Evolutionary conservation across 2,113 vertebrate genomes (phyloP).

Genomic region (Semnopithecus entellus): DNA sequence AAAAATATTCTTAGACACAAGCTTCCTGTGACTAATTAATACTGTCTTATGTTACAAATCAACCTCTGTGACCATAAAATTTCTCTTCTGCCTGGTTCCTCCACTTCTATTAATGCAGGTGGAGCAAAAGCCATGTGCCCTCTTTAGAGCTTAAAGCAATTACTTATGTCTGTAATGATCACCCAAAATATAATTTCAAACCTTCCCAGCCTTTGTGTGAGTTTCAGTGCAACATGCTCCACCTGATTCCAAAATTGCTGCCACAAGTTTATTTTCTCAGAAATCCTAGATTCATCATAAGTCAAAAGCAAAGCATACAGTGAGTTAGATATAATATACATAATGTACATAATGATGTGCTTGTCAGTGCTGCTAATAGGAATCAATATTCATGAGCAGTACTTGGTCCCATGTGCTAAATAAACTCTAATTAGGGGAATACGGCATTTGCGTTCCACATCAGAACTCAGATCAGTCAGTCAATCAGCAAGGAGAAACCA

Average conservation of each 20-base stretch:
- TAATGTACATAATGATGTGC: constrained; percentile 35
- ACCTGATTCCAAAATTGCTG: neutral
- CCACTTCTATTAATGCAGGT: neutral
- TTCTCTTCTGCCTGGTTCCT: constrained; percentile 16
- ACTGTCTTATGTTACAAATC: neutral
- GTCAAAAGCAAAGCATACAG: constrained; percentile 33
- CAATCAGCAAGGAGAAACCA: neutral
- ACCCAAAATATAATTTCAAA: neutral
- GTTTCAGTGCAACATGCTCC: neutral
- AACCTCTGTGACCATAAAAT: neutral
- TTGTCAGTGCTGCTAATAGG: constrained; percentile 37
- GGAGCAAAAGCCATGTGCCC: neutral
- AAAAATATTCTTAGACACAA: constrained; percentile 45
- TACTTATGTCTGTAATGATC: neutral
- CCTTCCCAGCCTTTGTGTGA: neutral
- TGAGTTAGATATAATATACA: neutral
- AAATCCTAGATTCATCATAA: constrained; percentile 30
- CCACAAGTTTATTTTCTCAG: constrained; percentile 1
- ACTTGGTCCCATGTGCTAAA: constrained; percentile 51
- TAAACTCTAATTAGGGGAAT: constrained; percentile 52
- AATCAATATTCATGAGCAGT: constrained; percentile 49
- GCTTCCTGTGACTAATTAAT: constrained; percentile 57
- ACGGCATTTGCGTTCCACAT: neutral
- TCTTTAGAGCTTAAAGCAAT: neutral
- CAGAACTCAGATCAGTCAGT: constrained; percentile 40